Conservation (phyloP, 1,140 invertebrate species). For the Rhyacophila brunnea region DNA sequence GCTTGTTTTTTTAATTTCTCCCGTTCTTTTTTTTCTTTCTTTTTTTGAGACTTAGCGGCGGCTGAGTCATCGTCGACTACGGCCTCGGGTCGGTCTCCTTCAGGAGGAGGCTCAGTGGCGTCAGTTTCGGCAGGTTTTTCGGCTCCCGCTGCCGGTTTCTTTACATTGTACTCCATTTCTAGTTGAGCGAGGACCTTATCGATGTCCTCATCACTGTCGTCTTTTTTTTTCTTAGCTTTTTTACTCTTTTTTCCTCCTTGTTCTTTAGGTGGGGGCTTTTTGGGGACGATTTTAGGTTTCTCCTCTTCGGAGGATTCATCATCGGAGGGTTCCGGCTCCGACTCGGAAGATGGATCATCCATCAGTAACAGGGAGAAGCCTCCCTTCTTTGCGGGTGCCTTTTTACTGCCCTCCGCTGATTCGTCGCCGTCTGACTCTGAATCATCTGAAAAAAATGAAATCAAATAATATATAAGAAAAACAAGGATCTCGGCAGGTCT, state of each 20-base stretch:
- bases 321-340: conserved; percentile 40
- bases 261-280: conserved; percentile 54
- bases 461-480: too few species aligned
- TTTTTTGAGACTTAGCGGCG: conserved; percentile 63
- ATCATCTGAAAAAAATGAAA: conserved; percentile 41
- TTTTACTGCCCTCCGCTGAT: conserved; percentile 33
- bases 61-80: conserved; percentile 44
- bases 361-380: conserved; percentile 63
- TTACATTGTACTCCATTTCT: conserved; percentile 72
- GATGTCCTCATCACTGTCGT: conserved; percentile 81
- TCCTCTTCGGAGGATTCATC: conserved; percentile 52
- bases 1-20: conserved; percentile 74
- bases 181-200: conserved; percentile 81
- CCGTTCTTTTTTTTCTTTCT: conserved; percentile 83
- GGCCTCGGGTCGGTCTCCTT: conserved; percentile 46
- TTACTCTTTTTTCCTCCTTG: conserved; percentile 64
- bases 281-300: conserved; percentile 46
- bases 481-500: too few species aligned
- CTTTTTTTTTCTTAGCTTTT: conserved; percentile 69
- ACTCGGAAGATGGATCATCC: conserved; percentile 55
- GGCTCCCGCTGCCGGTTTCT: conserved; percentile 44
- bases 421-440: conserved; percentile 46
- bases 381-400: conserved; percentile 51
- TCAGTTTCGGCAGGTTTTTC: conserved; percentile 44
- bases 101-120: conserved; percentile 33